Conservation (phyloP, 1,140 invertebrate species). For the Oscheius sp. region DNA sequence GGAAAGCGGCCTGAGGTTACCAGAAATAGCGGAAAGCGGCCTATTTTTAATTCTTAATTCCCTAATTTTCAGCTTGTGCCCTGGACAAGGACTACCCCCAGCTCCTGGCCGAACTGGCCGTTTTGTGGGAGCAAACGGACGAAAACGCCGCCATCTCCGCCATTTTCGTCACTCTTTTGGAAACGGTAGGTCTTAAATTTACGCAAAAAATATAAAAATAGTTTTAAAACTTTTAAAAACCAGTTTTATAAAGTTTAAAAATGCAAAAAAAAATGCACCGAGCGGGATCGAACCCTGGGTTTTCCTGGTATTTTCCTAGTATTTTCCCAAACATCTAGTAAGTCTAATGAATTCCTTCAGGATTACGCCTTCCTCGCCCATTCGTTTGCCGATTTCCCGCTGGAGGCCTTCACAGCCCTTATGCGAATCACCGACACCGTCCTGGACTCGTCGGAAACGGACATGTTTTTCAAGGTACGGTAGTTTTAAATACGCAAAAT, state of each 20-base stretch:
- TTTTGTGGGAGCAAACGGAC: neutral
- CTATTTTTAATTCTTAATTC: neutral
- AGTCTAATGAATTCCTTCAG: no score
- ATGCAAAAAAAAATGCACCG: no score
- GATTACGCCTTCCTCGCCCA: constrained; percentile 4
- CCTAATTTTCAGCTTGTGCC: constrained; percentile 9
- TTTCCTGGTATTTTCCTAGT: no score
- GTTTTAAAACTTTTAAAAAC: no score
- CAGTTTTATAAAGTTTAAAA: no score
- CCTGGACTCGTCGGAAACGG: constrained; percentile 4
- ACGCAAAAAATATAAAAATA: neutral
- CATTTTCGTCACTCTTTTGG: neutral
- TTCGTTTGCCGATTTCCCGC: neutral
- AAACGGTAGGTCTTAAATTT: constrained; percentile 3
- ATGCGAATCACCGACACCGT: neutral
- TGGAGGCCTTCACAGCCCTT: neutral
- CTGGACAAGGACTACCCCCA: constrained; percentile 13
- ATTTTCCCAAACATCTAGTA: no score
- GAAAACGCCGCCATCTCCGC: constrained; percentile 14
- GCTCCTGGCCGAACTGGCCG: neutral
- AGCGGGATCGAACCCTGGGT: no score
- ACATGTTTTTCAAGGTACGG: neutral
- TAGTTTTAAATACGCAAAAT: neutral
- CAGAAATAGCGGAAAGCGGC: no score
- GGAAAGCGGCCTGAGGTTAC: no score